Conservation (phyloP, 37 sponge, comb jelly and placozoan genomes). For the Ephydatia muelleri region DNA sequence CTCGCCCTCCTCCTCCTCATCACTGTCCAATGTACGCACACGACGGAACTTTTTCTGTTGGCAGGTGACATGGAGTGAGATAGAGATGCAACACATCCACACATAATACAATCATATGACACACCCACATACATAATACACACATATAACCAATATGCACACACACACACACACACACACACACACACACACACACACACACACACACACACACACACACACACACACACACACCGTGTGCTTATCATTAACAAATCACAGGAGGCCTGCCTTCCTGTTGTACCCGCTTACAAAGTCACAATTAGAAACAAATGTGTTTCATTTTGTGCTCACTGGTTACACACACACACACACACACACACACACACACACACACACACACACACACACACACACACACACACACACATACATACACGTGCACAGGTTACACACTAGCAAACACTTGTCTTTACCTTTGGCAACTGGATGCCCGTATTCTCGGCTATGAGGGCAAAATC, state of each 20-base stretch:
- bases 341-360: conserved; percentile 2
- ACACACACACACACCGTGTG: background rate
- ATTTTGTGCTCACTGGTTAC: no score
- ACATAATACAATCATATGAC: background rate
- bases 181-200: background rate
- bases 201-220: background rate
- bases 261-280: no score
- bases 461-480: conserved; percentile 56
- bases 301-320: no score
- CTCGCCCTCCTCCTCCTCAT: conserved; percentile 70
- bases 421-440: background rate
- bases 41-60: conserved; percentile 39
- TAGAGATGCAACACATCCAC: background rate
- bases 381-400: background rate
- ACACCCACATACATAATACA: no score
- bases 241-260: no score
- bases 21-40: conserved; percentile 60
- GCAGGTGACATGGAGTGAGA: background rate
- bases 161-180: background rate
- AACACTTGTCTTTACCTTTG: conserved; percentile 16
- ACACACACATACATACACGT: conserved; percentile 3
- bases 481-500: conserved; percentile 65
- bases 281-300: no score
- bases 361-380: background rate
- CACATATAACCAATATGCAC: no score